Evolutionary conservation across 2,113 vertebrate species (phyloP).

Genomic region (Myiopsitta monachus): DNA sequence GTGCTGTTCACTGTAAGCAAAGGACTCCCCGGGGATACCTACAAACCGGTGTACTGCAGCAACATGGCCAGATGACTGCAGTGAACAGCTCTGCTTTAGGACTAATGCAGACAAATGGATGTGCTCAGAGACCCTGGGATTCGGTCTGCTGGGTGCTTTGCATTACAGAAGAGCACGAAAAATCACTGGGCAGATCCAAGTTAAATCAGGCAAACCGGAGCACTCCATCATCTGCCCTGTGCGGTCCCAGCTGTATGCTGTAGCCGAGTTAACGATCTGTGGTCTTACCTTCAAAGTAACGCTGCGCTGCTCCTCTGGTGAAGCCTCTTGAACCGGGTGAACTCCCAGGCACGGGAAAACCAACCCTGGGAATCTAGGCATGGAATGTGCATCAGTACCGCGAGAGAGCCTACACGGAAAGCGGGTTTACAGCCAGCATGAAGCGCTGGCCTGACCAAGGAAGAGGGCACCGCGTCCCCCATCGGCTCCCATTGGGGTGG

Average conservation of each 20-base stretch:
- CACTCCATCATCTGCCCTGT: background rate
- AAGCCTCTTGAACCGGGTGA: constrained; percentile 86
- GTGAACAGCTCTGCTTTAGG: background rate
- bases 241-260: background rate
- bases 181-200: background rate
- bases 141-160: background rate
- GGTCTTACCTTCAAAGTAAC: constrained; percentile 81
- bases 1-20: background rate
- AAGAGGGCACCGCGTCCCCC: background rate
- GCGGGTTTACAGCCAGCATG: fast-evolving
- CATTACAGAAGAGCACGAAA: background rate
- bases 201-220: background rate
- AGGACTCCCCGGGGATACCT: background rate
- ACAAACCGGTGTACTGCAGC: background rate
- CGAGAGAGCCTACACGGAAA: too few species aligned
- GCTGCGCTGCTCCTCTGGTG: constrained; percentile 78
- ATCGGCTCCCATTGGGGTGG: background rate
- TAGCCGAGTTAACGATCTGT: background rate
- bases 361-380: constrained; percentile 82
- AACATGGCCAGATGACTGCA: background rate
- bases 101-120: background rate
- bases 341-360: constrained; percentile 89
- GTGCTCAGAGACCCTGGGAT: background rate
- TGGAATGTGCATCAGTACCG: background rate
- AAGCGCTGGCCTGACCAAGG: fast-evolving